Base-by-base conservation (phyloP, 2,113 vertebrate species). In the Clarias gariepinus region DNA sequence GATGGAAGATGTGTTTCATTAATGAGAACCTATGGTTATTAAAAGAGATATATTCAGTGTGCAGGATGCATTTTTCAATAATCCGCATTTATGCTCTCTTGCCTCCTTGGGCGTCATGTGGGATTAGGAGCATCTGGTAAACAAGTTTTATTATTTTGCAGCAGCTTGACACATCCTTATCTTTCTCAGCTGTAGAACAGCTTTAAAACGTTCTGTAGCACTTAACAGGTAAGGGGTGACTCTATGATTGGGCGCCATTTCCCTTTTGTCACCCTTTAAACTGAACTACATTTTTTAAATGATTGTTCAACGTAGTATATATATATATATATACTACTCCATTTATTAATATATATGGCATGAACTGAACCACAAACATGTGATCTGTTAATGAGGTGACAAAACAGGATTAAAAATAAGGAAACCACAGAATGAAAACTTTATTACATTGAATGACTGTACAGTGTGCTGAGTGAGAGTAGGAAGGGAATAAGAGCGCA, bases 111-210 rank as follows among this genome's bases (percentile, higher is more conserved):
- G 52, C 15, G 10, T 79, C 28, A 36, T 10, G 18, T 28, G 61
- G 78, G 28, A 81, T 81, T 63, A 63, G 21, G 11, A 81, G 79
- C 41, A 33, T 63, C 19, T 47, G 58, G 30, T 63, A n/a, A 81
- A 81, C 60, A 33, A 3, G 74, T 53, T 55, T 41, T 53, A 25
- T 13, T 28, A 60, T 47, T n/a, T 63, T 81, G 28, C 57, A 61
- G 21, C 28, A 18, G 28, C 55, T 23, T 11, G 28, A 80, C 28
- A 23, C 28, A 33, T n/a, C 10, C 12, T 80, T 33, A 23, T 13
- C 30, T 36, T 36, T 4, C 18, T 23, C 11, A 2, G 78, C 10
- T 81, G 11, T 13, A 18, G 18, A 60, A 53, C 74, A 76, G 12
- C 2, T 13, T 41, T 8, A 25, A 13, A 47, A n/a, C n/a, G n/a